These are phyloP conservation scores for Gadus chalcogrammus DNA, from an alignment of 2,113 vertebrate genomes.

Conservation along the genomic window DNA sequence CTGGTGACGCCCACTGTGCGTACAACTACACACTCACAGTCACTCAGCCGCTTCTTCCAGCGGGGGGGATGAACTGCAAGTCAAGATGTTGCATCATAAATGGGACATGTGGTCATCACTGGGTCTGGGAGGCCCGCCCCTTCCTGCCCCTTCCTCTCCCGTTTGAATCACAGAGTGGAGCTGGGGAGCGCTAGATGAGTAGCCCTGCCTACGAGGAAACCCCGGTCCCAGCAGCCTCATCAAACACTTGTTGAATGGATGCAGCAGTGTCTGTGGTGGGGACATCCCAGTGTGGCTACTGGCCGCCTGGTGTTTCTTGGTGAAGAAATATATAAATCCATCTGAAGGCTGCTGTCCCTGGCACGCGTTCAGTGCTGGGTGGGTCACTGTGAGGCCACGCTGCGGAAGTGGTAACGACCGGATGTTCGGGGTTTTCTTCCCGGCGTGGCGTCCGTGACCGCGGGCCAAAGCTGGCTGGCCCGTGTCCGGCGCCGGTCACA, in stretches of 20 bases:
- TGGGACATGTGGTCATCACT: slow-evolving; percentile 11
- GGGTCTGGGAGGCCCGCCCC: background rate
- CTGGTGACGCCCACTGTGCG: slow-evolving; percentile 31
- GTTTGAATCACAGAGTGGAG: slow-evolving; percentile 5
- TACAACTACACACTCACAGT: slow-evolving; percentile 5
- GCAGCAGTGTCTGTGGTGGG: slow-evolving; percentile 37
- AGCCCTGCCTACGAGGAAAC: background rate
- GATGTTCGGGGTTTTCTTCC: slow-evolving; percentile 29
- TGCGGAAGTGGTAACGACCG: slow-evolving; percentile 33
- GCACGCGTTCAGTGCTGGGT: background rate
- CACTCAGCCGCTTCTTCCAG: background rate
- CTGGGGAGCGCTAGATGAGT: slow-evolving; percentile 5
- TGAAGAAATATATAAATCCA: no score
- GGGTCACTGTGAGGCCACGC: slow-evolving; percentile 7
- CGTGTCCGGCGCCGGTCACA: no score
- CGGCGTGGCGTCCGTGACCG: background rate
- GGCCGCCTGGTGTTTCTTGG: slow-evolving; percentile 15
- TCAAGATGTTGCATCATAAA: slow-evolving; percentile 57
- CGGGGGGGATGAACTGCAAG: slow-evolving; percentile 35
- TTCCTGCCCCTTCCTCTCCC: background rate
- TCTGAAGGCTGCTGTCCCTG: slow-evolving; percentile 1
- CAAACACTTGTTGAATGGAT: background rate
- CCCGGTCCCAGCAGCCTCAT: background rate
- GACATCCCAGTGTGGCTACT: slow-evolving; percentile 22
- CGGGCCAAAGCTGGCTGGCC: background rate